phyloP scores from a whole-genome alignment of 2,113 vertebrate genomes.

The Pseudonaja textilis region DNA sequence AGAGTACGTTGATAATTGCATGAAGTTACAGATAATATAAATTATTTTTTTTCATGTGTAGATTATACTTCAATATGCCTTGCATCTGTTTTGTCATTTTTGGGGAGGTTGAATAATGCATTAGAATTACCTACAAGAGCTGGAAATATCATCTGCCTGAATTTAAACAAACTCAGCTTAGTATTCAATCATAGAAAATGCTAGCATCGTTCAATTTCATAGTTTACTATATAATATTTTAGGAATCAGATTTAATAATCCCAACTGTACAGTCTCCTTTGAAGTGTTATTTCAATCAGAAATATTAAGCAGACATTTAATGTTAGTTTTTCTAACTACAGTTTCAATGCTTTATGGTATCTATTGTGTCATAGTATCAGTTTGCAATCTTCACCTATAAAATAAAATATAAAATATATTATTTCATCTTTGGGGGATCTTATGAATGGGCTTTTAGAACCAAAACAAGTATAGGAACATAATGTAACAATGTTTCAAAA shows the following conservation, averaged over 20 bases:
- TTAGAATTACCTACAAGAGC: constrained; percentile 14
- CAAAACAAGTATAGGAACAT: neutral
- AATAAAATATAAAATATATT: neutral
- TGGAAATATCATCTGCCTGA: constrained; percentile 34
- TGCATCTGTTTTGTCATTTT: constrained; percentile 26
- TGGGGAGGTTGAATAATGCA: constrained; percentile 11
- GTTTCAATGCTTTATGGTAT: neutral
- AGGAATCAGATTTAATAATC: neutral
- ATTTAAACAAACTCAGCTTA: constrained; percentile 7
- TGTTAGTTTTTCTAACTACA: neutral
- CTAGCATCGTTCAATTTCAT: neutral
- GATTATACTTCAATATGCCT: neutral
- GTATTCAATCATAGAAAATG: neutral
- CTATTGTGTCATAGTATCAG: neutral
- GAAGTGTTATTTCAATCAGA: neutral
- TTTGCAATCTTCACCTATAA: neutral
- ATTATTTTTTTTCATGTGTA: constrained; percentile 16
- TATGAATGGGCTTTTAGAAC: neutral
- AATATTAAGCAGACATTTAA: neutral
- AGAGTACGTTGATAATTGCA: neutral
- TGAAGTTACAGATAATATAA: constrained; percentile 4
- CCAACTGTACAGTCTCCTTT: neutral
- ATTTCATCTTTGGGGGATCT: neutral
- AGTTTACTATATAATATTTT: neutral
- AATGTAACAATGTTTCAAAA: neutral